Evolutionary conservation across 2,113 vertebrate species (phyloP).

Genomic region (Shinisaurus crocodilurus): DNA sequence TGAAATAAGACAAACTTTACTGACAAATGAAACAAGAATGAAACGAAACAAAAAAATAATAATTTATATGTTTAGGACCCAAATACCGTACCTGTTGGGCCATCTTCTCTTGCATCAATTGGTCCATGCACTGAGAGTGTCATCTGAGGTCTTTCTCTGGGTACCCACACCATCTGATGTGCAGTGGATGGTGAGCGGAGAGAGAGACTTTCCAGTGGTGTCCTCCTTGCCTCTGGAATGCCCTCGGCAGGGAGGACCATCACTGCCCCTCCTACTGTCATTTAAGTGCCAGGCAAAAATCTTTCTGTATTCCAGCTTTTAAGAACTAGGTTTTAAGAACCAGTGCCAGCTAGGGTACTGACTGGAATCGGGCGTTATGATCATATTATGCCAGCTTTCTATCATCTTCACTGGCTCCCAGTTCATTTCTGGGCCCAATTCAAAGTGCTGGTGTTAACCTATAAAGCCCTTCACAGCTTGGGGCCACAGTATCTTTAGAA

Average conservation of each 20-base stretch:
- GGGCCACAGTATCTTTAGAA: too few species aligned
- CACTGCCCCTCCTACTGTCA: not conserved
- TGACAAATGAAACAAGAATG: slow-evolving; percentile 27
- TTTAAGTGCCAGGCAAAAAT: not conserved
- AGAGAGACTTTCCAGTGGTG: not conserved
- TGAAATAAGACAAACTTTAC: not conserved
- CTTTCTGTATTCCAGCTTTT: not conserved
- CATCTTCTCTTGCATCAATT: not conserved
- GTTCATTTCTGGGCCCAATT: too few species aligned
- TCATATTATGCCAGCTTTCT: too few species aligned
- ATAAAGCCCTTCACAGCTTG: too few species aligned
- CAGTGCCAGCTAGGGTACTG: too few species aligned
- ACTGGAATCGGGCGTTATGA: too few species aligned
- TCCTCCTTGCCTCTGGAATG: not conserved
- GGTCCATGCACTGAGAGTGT: not conserved
- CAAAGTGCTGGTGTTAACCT: too few species aligned
- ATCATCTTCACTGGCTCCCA: too few species aligned
- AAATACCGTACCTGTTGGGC: not conserved
- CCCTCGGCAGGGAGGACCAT: not conserved
- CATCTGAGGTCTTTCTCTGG: not conserved
- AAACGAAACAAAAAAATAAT: not conserved
- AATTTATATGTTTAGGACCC: not conserved
- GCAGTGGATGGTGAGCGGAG: not conserved
- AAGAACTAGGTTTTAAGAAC: not conserved
- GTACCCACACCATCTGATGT: not conserved